Conservation (phyloP, 2,888 invertebrate genomes). For the Ichneumon xanthorius region DNA sequence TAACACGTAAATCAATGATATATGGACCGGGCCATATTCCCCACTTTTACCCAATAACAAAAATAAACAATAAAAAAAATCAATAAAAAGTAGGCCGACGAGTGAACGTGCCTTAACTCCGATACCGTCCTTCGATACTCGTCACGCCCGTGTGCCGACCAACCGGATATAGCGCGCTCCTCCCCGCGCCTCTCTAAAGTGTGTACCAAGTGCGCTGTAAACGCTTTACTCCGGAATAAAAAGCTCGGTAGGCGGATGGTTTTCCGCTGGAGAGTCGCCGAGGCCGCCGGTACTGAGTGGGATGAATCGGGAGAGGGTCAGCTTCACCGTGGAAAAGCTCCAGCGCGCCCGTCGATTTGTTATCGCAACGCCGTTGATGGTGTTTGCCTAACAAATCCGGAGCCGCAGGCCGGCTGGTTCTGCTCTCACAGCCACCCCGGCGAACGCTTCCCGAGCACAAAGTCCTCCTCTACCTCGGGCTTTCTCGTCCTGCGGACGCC, state of each 20-base stretch:
- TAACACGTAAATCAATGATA: not conserved
- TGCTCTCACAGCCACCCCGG: conserved; percentile 46
- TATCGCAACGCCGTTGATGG: conserved; percentile 79
- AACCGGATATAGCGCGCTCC: conserved; percentile 13
- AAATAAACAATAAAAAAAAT: not conserved
- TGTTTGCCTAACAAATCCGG: conserved; percentile 82
- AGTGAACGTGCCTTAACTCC: conserved; percentile 52
- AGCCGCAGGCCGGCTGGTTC: conserved; percentile 72
- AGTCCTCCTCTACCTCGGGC: conserved; percentile 16
- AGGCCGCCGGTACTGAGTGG: not conserved
- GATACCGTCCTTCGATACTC: conserved; percentile 30
- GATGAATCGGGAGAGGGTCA: conserved; percentile 18
- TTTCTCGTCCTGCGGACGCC: conserved; percentile 48
- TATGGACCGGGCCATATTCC: too few species aligned
- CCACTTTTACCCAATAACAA: too few species aligned
- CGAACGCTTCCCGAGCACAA: conserved; percentile 50
- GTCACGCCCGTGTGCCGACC: conserved; percentile 33
- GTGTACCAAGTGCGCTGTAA: conserved; percentile 16
- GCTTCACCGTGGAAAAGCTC: conserved; percentile 69
- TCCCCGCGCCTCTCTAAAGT: not conserved
- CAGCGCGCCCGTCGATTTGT: conserved; percentile 77
- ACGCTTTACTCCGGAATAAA: conserved; percentile 1
- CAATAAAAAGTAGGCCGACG: conserved; percentile 37
- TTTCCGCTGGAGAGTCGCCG: not conserved
- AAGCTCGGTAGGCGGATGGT: conserved; percentile 2